phyloP scores from a whole-genome alignment of 1,140 invertebrate species.

The Mya arenaria region DNA sequence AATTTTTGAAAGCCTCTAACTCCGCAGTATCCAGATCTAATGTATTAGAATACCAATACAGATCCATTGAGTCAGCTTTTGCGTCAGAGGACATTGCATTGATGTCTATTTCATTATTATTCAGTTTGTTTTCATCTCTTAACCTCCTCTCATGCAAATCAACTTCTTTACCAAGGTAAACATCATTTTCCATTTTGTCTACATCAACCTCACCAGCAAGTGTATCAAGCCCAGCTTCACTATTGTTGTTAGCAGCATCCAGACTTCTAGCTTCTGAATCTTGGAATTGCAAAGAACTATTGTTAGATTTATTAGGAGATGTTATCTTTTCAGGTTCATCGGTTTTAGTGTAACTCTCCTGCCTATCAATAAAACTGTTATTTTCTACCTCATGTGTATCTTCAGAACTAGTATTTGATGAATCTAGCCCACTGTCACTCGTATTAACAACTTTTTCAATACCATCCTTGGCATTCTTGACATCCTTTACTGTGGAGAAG shows the following conservation, averaged over 20 bases:
- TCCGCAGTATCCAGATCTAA: conserved; percentile 24
- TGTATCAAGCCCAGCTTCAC: conserved; percentile 3
- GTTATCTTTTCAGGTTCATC: conserved; percentile 16
- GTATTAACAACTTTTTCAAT: neutral
- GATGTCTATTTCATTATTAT: neutral
- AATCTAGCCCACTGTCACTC: conserved; percentile 47
- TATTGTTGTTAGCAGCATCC: conserved; percentile 47
- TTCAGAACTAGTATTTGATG: conserved; percentile 30
- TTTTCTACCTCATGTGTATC: neutral
- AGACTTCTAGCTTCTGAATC: neutral
- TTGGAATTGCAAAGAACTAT: neutral
- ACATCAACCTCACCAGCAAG: neutral
- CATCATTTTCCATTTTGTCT: neutral
- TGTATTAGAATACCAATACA: conserved; percentile 47
- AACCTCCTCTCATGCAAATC: neutral
- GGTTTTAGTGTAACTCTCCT: conserved; percentile 9
- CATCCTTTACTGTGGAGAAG: neutral
- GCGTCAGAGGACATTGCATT: neutral
- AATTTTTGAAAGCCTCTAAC: conserved; percentile 35
- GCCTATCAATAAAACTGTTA: conserved; percentile 32
- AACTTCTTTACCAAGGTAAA: conserved; percentile 48
- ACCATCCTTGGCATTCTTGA: neutral
- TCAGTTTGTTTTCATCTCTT: conserved; percentile 1
- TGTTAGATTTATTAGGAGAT: conserved; percentile 23
- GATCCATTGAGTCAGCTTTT: conserved; percentile 38